phyloP scores from a whole-genome alignment of 92 coral and sea anemone genomes.

The Epizoanthus rinbou region DNA sequence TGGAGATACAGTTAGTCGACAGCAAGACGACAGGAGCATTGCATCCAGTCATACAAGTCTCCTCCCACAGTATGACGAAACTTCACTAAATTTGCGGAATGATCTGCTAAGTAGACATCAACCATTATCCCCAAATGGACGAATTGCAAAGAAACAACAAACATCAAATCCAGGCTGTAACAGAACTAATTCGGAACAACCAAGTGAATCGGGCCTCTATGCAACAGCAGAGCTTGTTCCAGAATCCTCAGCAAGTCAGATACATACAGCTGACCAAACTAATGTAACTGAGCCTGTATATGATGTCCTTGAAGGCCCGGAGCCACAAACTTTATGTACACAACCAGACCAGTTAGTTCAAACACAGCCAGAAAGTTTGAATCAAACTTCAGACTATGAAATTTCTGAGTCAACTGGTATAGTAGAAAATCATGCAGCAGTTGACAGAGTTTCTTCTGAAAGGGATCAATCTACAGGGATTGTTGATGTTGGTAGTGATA shows the following conservation, averaged over 20 bases:
- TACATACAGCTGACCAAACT: neutral
- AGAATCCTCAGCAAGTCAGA: neutral
- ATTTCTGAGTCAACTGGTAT: neutral
- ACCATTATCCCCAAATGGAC: conserved; percentile 5
- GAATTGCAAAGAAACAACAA: neutral
- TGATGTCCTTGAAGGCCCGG: conserved; percentile 23
- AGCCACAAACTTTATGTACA: neutral
- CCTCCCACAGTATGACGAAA: conserved; percentile 75
- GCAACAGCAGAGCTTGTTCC: conserved; percentile 34
- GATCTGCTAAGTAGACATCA: conserved; percentile 35
- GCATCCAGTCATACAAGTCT: conserved; percentile 79
- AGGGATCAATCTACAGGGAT: neutral
- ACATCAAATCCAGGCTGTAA: neutral
- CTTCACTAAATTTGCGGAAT: conserved; percentile 68
- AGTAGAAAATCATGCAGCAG: too few species aligned
- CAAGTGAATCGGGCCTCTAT: conserved; percentile 14
- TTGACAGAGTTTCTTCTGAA: neutral
- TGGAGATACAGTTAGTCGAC: conserved; percentile 16
- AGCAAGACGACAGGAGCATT: conserved; percentile 61
- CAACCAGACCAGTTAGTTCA: neutral
- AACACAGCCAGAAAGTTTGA: neutral
- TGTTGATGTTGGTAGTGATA: neutral
- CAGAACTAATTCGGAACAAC: neutral
- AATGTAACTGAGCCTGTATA: conserved; percentile 19
- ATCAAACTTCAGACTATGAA: neutral